phyloP scores from a whole-genome alignment of 2,113 vertebrate genomes.

The Hippolais icterina region DNA sequence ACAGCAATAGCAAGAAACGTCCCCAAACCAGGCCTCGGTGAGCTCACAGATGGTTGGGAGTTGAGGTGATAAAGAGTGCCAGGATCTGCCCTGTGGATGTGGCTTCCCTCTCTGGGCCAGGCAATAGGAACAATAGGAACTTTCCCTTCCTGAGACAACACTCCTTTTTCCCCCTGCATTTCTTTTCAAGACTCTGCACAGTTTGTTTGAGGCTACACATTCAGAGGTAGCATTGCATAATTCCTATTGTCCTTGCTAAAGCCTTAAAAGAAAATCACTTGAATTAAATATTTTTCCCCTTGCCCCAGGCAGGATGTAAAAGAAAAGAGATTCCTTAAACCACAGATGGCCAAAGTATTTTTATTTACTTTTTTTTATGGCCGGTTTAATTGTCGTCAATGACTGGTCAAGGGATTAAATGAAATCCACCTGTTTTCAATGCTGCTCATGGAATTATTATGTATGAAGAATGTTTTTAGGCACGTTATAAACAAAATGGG shows the following conservation, averaged over 20 bases:
- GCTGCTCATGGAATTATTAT: not conserved
- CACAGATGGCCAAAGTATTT: not conserved
- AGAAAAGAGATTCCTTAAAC: not conserved
- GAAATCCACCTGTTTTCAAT: not conserved
- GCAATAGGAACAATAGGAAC: not conserved
- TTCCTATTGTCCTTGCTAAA: not conserved
- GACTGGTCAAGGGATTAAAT: not conserved
- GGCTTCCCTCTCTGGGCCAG: not conserved
- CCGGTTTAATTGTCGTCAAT: not conserved
- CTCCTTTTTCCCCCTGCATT: fast-evolving
- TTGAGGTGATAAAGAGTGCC: not conserved
- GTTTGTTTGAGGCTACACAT: not conserved
- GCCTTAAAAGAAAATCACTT: not conserved
- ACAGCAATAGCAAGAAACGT: fast-evolving
- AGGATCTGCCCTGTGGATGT: not conserved
- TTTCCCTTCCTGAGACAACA: not conserved
- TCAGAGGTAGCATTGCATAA: not conserved
- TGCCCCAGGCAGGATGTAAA: not conserved
- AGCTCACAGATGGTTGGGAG: not conserved
- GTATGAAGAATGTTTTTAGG: not conserved
- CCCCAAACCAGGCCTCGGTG: fast-evolving
- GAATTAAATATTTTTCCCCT: not conserved
- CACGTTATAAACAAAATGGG: not conserved
- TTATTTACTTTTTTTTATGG: not conserved
- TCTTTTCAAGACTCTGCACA: not conserved